Base-by-base conservation (phyloP, 2,113 vertebrate species). In the Brachionichthys hirsutus region DNA sequence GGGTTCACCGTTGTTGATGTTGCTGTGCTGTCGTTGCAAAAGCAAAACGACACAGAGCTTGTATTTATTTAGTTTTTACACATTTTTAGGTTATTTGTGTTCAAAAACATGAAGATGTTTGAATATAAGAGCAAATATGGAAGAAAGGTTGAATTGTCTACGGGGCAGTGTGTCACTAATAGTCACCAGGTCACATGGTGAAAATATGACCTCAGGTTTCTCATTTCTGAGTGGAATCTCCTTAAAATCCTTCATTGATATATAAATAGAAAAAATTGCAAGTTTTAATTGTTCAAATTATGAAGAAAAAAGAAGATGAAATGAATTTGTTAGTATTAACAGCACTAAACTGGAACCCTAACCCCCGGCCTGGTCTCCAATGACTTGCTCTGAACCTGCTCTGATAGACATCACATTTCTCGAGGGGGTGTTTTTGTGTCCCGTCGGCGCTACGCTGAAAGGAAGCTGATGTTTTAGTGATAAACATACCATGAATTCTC, bases 401-500 rank as follows among this genome's bases (percentile, higher is more conserved):
- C 1, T 42, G 64, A 68, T 24, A 48, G 12, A 55, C 44, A 19
- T 63, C 38, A 56, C 45, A 7, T 73, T 69, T 77, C 35, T 52
- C 40, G 22, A 55, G 7, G 46, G 60, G 17, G 9, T 54, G 35
- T 61, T 69, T 53, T 49, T 22, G 44, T 54, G 15, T 52, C n/a
- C n/a, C n/a, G n/a, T n/a, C 63, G 66, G 46, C 12, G 20, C 43
- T 24, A 1, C 4, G 16, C 12, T 36, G n/a, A 17, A 58, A 40
- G 3, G 24, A n/a, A 46, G n/a, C 51, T 45, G 50, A 70, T 42
- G 51, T 62, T 61, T 30, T 35, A 38, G n/a, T 24, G 35, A 73
- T 64, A 73, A 67, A 50, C 45, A 44, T 72, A n/a, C 18, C 0
- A 53, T 62, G 60, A 63, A 73, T 70, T 46, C 62, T 44, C 30